These are phyloP conservation scores for Zonitis immaculata DNA, from an alignment of 2,888 invertebrate species.

Conservation along the genomic window DNA sequence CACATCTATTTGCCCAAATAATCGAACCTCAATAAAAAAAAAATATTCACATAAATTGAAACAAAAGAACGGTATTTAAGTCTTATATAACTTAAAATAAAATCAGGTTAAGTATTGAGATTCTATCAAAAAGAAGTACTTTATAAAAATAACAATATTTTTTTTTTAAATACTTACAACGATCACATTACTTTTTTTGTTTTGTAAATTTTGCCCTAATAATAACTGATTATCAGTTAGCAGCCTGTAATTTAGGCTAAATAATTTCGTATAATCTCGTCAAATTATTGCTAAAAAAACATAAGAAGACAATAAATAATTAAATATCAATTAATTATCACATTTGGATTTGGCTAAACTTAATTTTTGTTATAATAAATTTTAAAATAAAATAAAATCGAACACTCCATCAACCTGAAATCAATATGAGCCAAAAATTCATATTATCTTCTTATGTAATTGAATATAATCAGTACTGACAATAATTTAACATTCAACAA, in stretches of 20 bases:
- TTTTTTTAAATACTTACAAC: conserved; percentile 22
- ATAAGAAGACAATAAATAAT: conserved; percentile 14
- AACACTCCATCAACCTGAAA: no score
- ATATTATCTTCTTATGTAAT: conserved; percentile 17
- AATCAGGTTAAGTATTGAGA: conserved; percentile 11
- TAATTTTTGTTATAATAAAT: neutral
- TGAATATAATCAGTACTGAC: conserved; percentile 19
- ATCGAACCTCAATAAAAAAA: neutral
- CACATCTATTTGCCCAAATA: conserved; percentile 7
- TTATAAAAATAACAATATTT: conserved; percentile 29
- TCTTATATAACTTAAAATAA: conserved; percentile 1
- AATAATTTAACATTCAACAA: conserved; percentile 23
- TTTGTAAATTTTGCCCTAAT: conserved; percentile 14
- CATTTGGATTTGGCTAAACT: neutral
- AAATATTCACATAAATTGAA: neutral
- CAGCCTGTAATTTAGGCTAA: conserved; percentile 15
- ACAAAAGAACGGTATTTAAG: conserved; percentile 10
- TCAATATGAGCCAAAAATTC: neutral
- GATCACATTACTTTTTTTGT: conserved; percentile 35
- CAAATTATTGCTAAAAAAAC: conserved; percentile 20
- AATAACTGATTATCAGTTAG: conserved; percentile 40
- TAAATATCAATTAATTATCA: neutral
- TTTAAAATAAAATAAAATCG: neutral
- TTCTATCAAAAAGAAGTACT: conserved; percentile 13
- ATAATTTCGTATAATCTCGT: conserved; percentile 5